Percentiles rank a stretch among this genome's conserved stretches.
These are phyloP conservation scores for Parazoanthus atlanticus DNA, from an alignment of 92 coral and sea anemone genomes.

Conservation along the genomic window DNA sequence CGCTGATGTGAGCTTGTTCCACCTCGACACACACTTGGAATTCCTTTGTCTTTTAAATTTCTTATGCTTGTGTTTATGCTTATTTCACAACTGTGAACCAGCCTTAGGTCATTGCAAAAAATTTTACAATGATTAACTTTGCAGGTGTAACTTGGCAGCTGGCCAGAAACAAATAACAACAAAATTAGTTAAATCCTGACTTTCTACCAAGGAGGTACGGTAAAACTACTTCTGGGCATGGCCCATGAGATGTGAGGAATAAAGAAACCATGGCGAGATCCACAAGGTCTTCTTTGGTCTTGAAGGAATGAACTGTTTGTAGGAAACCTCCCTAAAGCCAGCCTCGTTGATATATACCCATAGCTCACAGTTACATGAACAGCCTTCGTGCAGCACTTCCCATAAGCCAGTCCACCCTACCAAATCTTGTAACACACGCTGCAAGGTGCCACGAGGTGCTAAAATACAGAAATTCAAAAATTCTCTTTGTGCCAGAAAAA, in stretches of 20 bases:
- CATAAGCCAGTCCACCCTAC: constrained; percentile 26
- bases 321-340: constrained; percentile 18
- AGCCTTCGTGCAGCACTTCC: neutral
- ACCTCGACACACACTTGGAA: no score
- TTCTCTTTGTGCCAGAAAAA: no score
- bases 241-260: constrained; percentile 22
- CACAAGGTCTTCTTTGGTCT: constrained; percentile 23
- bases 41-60: no score
- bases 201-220: no score
- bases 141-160: no score
- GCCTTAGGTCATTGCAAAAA: no score
- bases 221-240: neutral
- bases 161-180: no score
- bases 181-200: no score
- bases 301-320: constrained; percentile 23
- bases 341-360: constrained; percentile 13
- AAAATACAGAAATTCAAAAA: neutral
- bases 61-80: no score
- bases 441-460: constrained; percentile 31
- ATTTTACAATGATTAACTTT: no score
- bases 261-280: constrained; percentile 18
- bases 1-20: no score
- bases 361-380: constrained; percentile 23
- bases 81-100: no score
- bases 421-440: constrained; percentile 18